Base-by-base conservation (phyloP, 2,888 invertebrate species). In the Synanthedon myopaeformis region DNA sequence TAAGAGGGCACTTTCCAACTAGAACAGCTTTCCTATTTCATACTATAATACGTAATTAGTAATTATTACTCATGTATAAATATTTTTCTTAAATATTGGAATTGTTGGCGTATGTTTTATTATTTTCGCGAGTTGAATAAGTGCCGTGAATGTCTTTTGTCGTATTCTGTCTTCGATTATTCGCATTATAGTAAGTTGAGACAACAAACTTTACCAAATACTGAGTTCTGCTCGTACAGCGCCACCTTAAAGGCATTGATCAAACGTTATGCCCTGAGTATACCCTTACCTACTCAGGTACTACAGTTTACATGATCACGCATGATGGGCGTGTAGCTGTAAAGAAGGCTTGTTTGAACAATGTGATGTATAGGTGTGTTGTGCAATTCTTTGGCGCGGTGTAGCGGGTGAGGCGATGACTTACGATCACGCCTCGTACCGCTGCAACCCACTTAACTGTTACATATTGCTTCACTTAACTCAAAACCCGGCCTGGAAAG, bases 391-490 rank as follows among this genome's bases (percentile, higher is more conserved):
- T 64, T 65, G 63, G 66, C 64, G 63, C 58, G 64, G 65, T 61
- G 56, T 62, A 61, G 63, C 65, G 67, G 68, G 65, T 68, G 61
- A 75, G 65, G 69, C 78, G 72, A 76, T 79, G 79, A 78, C 76
- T 79, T 78, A 80, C 73, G 72, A 67, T 67, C 70, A 69, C 69
- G 66, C 58, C 54, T 14, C 14, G 35, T n/a, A 64, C 65, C 64
- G 71, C 74, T 75, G 74, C 67, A 74, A 72, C 72, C 68, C 76
- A 79, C 77, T 80, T 79, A 78, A 75, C 72, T 65, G 72, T 76
- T 78, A 79, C 76, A 70, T 75, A 80, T 79, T 74, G 76, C 78
- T 72, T 73, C 71, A 75, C 78, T 78, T 79, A 80, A 78, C 76
- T 80, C 72, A 74, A 74, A 80, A 72, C 70, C 67, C 67, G 67